Conservation (phyloP, 2,113 vertebrate genomes). For the Loxodonta africana region DNA sequence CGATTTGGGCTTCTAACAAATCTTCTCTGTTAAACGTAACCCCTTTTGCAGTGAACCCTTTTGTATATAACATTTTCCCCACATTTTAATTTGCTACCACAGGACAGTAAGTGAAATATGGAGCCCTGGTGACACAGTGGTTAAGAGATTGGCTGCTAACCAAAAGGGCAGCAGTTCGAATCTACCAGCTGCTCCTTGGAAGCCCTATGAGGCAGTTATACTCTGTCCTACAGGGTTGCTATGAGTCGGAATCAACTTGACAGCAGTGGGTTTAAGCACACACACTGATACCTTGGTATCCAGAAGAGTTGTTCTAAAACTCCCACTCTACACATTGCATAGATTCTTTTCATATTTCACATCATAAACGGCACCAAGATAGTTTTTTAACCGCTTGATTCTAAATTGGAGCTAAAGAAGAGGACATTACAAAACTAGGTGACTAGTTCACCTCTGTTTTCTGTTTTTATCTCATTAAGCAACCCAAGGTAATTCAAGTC, state of each 20-base stretch:
- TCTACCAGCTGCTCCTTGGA: too few relatives aligned
- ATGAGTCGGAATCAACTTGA: too few relatives aligned
- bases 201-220: too few relatives aligned
- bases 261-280: not conserved
- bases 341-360: not conserved
- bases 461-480: conserved; percentile 55
- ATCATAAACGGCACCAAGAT: not conserved
- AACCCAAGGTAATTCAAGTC: not conserved
- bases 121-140: too few relatives aligned
- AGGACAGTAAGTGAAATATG: not conserved
- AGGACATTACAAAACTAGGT: conserved; percentile 43
- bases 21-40: not conserved
- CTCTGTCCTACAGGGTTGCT: too few relatives aligned
- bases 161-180: too few relatives aligned
- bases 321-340: not conserved
- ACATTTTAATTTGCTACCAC: not conserved
- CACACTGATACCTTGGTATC: not conserved
- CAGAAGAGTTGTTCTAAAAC: not conserved
- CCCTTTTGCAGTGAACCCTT: not conserved
- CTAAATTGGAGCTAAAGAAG: not conserved
- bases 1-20: not conserved
- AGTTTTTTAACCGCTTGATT: not conserved
- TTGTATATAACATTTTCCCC: not conserved
- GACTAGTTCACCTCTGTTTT: conserved; percentile 7
- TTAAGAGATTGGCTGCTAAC: too few relatives aligned